phyloP scores from a whole-genome alignment of 2,888 invertebrate species.

The Cheiracanthium punctorium region DNA sequence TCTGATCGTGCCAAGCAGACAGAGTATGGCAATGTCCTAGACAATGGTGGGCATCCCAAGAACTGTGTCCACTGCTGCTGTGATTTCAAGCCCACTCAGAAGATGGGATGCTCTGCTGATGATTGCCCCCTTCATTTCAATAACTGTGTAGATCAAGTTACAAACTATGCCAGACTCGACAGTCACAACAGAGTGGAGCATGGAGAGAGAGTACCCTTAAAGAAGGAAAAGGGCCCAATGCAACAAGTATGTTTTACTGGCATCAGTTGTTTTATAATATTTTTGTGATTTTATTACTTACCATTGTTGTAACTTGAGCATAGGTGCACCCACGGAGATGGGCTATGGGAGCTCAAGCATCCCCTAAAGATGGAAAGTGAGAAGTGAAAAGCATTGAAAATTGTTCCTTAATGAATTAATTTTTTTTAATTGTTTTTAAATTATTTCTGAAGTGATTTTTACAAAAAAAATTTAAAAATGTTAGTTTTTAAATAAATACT shows the following conservation, averaged over 20 bases:
- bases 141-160: constrained; percentile 72
- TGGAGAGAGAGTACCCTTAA: constrained; percentile 37
- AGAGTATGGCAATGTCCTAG: constrained; percentile 62
- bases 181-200: constrained; percentile 70
- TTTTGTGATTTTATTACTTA: too few relatives aligned
- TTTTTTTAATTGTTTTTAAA: too few relatives aligned
- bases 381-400: too few relatives aligned
- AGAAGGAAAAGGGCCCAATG: constrained; percentile 49
- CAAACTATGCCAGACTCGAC: constrained; percentile 73
- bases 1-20: constrained; percentile 52
- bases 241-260: constrained; percentile 56
- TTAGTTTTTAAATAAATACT: too few relatives aligned
- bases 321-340: too few relatives aligned
- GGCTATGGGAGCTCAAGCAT: too few relatives aligned
- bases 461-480: too few relatives aligned
- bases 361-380: too few relatives aligned
- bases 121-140: constrained; percentile 65
- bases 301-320: too few relatives aligned
- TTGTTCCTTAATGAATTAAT: too few relatives aligned
- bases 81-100: constrained; percentile 53
- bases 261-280: too few relatives aligned
- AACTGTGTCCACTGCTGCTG: constrained; percentile 66
- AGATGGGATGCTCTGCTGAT: constrained; percentile 63
- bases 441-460: too few relatives aligned
- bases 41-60: constrained; percentile 54